Evolutionary conservation across 2,797 vertebrate genomes (phyloP).

Genomic region (Argentina silus): DNA sequence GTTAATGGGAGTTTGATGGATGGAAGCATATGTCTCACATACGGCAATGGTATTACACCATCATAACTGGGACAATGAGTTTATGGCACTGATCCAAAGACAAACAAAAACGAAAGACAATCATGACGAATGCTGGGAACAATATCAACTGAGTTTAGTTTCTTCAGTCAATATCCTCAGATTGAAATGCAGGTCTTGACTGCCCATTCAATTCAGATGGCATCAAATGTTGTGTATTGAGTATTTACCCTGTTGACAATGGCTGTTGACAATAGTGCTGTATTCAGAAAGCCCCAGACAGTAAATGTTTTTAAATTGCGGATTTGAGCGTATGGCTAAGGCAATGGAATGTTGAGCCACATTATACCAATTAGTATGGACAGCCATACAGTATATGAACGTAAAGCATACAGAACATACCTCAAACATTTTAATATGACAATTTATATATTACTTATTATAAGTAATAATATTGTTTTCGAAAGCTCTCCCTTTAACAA

Average conservation of each 20-base stretch:
- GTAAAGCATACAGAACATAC: neutral
- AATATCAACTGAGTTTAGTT: slow-evolving; percentile 56
- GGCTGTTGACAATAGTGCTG: neutral
- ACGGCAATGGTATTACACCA: slow-evolving; percentile 47
- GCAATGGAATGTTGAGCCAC: neutral
- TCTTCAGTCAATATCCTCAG: slow-evolving; percentile 44
- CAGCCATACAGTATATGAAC: too few species aligned
- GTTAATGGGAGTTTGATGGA: slow-evolving; percentile 81
- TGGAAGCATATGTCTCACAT: slow-evolving; percentile 76
- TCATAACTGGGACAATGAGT: slow-evolving; percentile 69
- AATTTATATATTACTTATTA: neutral
- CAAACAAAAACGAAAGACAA: slow-evolving; percentile 70
- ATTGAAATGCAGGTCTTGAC: slow-evolving; percentile 20
- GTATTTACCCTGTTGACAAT: neutral
- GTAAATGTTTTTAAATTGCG: neutral
- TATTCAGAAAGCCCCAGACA: neutral
- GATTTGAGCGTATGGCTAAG: neutral
- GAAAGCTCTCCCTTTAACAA: neutral
- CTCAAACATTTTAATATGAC: too few species aligned
- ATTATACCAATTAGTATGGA: too few species aligned
- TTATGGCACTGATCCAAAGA: slow-evolving; percentile 68
- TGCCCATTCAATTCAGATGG: slow-evolving; percentile 15
- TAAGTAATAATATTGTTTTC: neutral
- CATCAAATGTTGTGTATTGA: neutral
- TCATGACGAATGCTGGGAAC: slow-evolving; percentile 61